These are phyloP conservation scores for Pollicipes pollicipes DNA, from an alignment of 1,140 invertebrate species.

Conservation along the genomic window DNA sequence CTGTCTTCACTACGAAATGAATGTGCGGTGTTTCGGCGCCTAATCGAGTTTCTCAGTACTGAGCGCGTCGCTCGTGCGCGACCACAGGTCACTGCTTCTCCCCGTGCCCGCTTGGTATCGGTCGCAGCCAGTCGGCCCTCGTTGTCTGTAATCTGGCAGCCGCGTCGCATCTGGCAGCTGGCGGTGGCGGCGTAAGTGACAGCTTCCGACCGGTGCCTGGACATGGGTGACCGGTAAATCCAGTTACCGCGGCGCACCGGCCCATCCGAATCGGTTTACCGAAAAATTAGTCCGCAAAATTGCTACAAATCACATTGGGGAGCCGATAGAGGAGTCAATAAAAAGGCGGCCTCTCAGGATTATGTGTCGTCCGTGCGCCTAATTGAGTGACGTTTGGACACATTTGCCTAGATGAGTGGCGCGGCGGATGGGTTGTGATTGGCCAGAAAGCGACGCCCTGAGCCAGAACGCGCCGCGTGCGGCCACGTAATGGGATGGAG, in stretches of 20 bases:
- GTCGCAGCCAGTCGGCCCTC: neutral
- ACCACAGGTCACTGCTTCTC: too few species aligned
- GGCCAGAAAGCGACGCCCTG: neutral
- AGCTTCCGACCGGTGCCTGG: neutral
- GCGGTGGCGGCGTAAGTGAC: neutral
- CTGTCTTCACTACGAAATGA: too few species aligned
- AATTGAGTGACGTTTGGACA: conserved; percentile 1
- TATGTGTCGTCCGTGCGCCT: conserved; percentile 1
- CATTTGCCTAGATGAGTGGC: conserved; percentile 1
- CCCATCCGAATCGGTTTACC: neutral
- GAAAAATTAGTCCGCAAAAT: neutral
- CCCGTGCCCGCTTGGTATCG: too few species aligned
- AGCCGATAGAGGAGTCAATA: neutral
- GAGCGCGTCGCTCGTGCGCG: too few species aligned
- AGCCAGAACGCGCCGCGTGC: neutral
- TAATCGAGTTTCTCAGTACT: too few species aligned
- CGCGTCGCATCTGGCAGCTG: neutral
- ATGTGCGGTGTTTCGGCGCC: too few species aligned
- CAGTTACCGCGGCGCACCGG: neutral
- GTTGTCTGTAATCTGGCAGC: neutral
- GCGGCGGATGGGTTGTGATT: neutral
- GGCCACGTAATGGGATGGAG: neutral
- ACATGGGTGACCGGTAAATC: neutral
- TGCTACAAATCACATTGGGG: neutral
- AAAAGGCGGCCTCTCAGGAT: neutral